Evolutionary conservation across 2,113 vertebrate species (phyloP), one percentile per base, ranked within the genome.

Genomic region (Cichladusa arquata): DNA sequence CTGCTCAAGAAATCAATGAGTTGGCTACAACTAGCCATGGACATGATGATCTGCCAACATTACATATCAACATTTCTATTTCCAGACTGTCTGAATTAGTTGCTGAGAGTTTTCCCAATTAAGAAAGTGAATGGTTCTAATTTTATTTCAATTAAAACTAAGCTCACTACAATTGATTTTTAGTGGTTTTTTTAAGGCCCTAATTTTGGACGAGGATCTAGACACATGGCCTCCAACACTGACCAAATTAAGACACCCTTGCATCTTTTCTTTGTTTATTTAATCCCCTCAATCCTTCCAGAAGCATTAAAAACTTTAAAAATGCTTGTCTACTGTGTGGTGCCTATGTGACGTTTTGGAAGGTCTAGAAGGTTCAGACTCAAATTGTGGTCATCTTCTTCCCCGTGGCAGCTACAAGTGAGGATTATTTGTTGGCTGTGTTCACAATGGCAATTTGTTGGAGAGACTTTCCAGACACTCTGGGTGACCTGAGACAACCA

Each of bases 41-140:
- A 11, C 5, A 9, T 15, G 12, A 86, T 8, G 8, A 70, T 70
- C 36, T 54, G 19, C 23, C 54, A n/a, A n/a, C n/a, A n/a, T n/a
- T n/a, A n/a, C 0, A 0, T 36, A 38, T 31, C 62, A 81, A 47
- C 8, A 6, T 36, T 61, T 48, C 7, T 40, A 4, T 70, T 67
- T 72, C n/a, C 66, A 44, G 58, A 80, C 19, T 47, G 8, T 29
- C 19, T 71, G 19, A 76, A 31, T 62, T 48, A 48, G 12, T 40
- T 69, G 6, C 22, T 67, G 50, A 44, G 18, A 44, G 19, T 61
- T 86, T 77, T 47, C 36, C 10, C 6, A 33, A 19, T 31, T 53
- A 53, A 72, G 50, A 31, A 48, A 48, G 4, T 10, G 2, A 44
- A 22, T 1, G 4, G 1, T 73, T 86, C 42, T 40, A 40, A n/a